Base-by-base conservation (phyloP, 2,113 vertebrate species). In the Alethe diademata region DNA sequence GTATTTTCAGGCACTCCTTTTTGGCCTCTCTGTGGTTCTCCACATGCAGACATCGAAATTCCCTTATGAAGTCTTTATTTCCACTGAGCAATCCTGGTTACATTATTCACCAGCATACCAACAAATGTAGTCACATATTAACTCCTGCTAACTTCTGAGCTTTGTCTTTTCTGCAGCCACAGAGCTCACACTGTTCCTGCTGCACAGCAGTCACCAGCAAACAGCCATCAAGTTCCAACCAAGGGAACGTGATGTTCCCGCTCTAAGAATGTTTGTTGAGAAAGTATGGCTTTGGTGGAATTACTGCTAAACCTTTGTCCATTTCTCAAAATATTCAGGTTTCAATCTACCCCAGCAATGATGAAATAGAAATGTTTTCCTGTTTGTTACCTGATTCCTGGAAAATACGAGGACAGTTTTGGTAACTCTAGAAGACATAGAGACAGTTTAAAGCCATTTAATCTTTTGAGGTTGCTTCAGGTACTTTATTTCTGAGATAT, bases 31-130 rank as follows among this genome's bases (percentile, higher is more conserved):
- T 96, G 94, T 80, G 94, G 94, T 86, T 97, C 95, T 96, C 93
- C 79, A 80, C 92, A 94, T 8, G 25, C 75, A 80, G 94, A 88
- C 69, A 22, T 16, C 5, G 2, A 94, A 94, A 92, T 86, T 94
- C 65, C 79, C 57, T 88, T 57, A 88, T 96, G 88, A 90, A 92
- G 82, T 93, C 57, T 95, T 86, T 86, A 67, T 97, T 95, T 96
- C 92, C 92, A 93, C 75, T 64, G 43, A 85, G 66, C 61, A 79
- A 65, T 91, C 66, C 72, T 81, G 45, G 78, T 71, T 86, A 73
- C 42, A 86, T 92, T 94, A 95, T 95, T 92, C 86, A 93, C n/a
- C 76, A 95, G 86, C 92, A 97, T 94, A 94, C 85, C 95, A 96
- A 70, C 23, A 53, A 74, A 78, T 8, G 25, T 45, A 95, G 88